A percentile compares a stretch with the other conserved stretches of the same genome.
These are phyloP conservation scores for Dermatemys mawii DNA, from an alignment of 2,113 vertebrate species.

Conservation along the genomic window DNA sequence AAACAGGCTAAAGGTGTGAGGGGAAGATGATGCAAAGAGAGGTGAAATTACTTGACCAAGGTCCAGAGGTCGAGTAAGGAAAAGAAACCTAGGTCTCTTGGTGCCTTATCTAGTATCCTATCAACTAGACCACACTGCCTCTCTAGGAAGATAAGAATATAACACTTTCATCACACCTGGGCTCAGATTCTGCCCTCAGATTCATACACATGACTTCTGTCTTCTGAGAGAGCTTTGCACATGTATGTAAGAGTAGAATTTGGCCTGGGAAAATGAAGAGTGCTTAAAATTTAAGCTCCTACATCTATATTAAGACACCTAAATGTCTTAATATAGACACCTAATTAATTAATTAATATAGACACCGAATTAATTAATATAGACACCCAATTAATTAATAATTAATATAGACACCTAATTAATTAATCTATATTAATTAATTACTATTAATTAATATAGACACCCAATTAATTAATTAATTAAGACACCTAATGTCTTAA, in stretches of 20 bases:
- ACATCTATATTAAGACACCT: not conserved
- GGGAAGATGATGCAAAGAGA: not conserved
- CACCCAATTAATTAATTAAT: no score
- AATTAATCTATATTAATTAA: no score
- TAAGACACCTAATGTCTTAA: not conserved
- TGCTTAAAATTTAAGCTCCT: not conserved
- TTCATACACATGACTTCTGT: not conserved
- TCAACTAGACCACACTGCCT: not conserved
- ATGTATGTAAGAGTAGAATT: not conserved
- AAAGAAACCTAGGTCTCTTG: not conserved
- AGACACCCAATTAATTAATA: no score
- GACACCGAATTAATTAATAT: no score
- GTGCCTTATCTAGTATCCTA: not conserved
- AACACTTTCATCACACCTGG: not conserved
- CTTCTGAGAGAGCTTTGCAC: not conserved
- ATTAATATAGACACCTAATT: no score
- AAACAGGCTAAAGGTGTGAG: not conserved
- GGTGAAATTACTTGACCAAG: not conserved
- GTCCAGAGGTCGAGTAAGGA: not conserved
- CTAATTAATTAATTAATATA: no score
- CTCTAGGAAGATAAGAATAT: not conserved
- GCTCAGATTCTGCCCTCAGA: not conserved
- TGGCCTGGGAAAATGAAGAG: not conserved
- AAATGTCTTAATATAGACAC: no score
- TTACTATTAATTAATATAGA: no score